Conservation (phyloP, 2,888 invertebrate species). For the Ochlodes sylvanus region DNA sequence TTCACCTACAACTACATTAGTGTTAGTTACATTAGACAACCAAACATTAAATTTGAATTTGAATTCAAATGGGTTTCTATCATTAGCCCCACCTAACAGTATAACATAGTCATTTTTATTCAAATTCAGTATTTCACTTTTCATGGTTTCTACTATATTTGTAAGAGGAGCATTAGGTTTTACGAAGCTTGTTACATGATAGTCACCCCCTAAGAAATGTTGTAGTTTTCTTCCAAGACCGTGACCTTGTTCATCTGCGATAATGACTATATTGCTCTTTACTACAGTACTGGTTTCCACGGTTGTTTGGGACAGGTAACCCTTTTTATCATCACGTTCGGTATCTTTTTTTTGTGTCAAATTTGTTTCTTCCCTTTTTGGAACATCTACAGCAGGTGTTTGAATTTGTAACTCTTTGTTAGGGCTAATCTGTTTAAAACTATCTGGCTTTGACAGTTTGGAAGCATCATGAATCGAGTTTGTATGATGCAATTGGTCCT, state of each 20-base stretch:
- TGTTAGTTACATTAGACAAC: not conserved
- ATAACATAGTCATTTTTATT: conserved; percentile 4
- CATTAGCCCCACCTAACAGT: not conserved
- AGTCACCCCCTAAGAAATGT: not conserved
- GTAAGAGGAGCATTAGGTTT: not conserved
- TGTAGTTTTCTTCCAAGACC: not conserved
- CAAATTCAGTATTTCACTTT: conserved; percentile 1
- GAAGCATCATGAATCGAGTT: no score
- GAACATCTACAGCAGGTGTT: no score
- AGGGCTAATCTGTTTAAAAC: no score
- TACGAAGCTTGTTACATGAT: not conserved
- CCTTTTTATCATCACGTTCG: no score
- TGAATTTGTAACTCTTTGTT: no score
- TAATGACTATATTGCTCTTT: no score
- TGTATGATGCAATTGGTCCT: no score
- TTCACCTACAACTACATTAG: conserved; percentile 5
- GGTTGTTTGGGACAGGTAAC: no score
- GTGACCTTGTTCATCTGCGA: no score
- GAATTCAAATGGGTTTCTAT: conserved; percentile 9
- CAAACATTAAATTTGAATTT: conserved; percentile 11
- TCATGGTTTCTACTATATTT: conserved; percentile 6
- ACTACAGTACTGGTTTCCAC: not conserved
- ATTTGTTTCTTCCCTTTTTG: no score
- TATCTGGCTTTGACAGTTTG: no score
- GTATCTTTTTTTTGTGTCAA: no score